Conservation (phyloP, 1,140 invertebrate species). For the Oppia nitens region DNA sequence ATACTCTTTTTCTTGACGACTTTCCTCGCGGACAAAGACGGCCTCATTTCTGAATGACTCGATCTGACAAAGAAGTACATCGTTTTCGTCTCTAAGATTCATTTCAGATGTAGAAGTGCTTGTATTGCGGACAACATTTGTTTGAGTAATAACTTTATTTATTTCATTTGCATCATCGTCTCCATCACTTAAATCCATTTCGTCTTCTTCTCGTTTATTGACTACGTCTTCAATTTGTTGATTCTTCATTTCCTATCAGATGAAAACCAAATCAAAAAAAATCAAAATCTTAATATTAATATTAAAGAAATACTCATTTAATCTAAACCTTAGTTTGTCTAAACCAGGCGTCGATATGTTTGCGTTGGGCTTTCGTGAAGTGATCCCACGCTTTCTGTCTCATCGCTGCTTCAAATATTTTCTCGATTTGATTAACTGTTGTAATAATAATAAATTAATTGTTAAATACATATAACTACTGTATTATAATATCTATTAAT, state of each 20-base stretch:
- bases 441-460: slow-evolving; percentile 19
- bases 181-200: slow-evolving; percentile 62
- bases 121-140: background rate
- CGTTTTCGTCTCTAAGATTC: slow-evolving; percentile 58
- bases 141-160: slow-evolving; percentile 21
- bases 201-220: slow-evolving; percentile 48
- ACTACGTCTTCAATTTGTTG: slow-evolving; percentile 52
- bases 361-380: slow-evolving; percentile 94
- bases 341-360: slow-evolving; percentile 91
- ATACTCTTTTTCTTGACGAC: slow-evolving; percentile 43
- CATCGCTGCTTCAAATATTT: slow-evolving; percentile 76
- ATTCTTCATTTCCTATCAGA: slow-evolving; percentile 30
- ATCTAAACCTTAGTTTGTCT: slow-evolving; percentile 74
- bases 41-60: slow-evolving; percentile 86
- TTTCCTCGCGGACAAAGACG: slow-evolving; percentile 43
- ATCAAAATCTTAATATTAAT: background rate
- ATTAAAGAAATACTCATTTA: background rate
- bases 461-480: slow-evolving; percentile 16
- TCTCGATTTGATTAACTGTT: slow-evolving; percentile 89
- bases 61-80: slow-evolving; percentile 71
- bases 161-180: slow-evolving; percentile 37
- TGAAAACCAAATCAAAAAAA: background rate
- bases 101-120: background rate
- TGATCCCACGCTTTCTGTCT: slow-evolving; percentile 98
- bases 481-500: slow-evolving; percentile 23